These are phyloP conservation scores for Geophilus truncorum DNA, from an alignment of 2,888 invertebrate species.

Conservation along the genomic window DNA sequence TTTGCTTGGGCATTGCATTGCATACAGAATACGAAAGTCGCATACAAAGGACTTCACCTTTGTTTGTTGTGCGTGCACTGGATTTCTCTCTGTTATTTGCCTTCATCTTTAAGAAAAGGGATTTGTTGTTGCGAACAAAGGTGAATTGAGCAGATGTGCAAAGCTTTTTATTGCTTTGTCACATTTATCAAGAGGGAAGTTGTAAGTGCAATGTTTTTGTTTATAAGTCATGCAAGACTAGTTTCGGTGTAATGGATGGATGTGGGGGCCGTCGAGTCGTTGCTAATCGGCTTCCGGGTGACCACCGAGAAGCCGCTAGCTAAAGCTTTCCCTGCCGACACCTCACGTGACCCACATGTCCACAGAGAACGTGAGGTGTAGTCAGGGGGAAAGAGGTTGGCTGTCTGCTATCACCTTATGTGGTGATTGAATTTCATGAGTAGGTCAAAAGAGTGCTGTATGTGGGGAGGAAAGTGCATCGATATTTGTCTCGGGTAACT, in stretches of 20 bases:
- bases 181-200: background rate
- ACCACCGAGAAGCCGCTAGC: background rate
- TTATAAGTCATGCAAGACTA: background rate
- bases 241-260: background rate
- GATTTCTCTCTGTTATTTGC: no score
- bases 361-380: slow-evolving; percentile 3
- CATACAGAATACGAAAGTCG: no score
- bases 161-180: background rate
- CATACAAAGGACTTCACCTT: no score
- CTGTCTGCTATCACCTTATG: slow-evolving; percentile 6
- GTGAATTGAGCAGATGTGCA: background rate
- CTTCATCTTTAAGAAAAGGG: background rate
- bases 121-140: background rate
- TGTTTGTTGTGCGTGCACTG: no score
- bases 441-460: background rate
- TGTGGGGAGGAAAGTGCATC: background rate
- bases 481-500: background rate
- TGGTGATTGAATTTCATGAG: slow-evolving; percentile 15
- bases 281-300: slow-evolving; percentile 4
- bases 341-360: background rate
- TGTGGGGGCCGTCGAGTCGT: background rate
- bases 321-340: background rate
- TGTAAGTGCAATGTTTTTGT: background rate
- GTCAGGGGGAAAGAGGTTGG: slow-evolving; percentile 13
- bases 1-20: no score